Base-by-base conservation (phyloP, 1,140 invertebrate species). In the Atta texana region DNA sequence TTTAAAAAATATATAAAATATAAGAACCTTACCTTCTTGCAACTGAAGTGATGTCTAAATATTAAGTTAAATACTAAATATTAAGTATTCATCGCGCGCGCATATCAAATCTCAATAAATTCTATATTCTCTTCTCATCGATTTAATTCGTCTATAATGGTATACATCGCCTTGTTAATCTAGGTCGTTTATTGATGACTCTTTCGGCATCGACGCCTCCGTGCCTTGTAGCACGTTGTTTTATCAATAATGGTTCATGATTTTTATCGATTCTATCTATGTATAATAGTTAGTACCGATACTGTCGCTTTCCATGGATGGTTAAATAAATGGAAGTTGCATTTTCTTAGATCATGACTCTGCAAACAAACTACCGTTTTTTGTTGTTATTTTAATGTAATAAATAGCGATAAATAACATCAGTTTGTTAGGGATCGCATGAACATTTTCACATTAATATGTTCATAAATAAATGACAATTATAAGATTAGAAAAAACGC, bases 181-280 rank as follows among this genome's bases (percentile, higher is more conserved):
- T 78, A 59, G 75, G 75, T 78, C 49, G 8, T 28, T 66, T 69
- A 68, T 80, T 49, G 51, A 68, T n/a, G 16, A 80, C 8, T 12
- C 31, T 69, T 64, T 16, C 63, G 39, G 14, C 14, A 21, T 24
- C 21, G 16, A 68, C 10, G n/a, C 14, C 44, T 64, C 3, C 21
- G 53, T 72, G 34, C 31, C 2, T 28, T 24, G 39, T 59, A 3
- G 14, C 8, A 51, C 16, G 39, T 78, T 64, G 2, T 10, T 18
- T 55, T n/a, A 51, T 57, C 55, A 72, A 89, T 57, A 77, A 85
- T 44, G 44, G n/a, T 28, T 69, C 55, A 44, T 69, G 61, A 88
- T 34, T 61, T 66, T 53, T 28, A 69, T 31, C 12, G 28, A 63
- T 28, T n/a, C 16, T 16, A 49, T 34, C 2, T 28, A 12, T 64